Evolutionary conservation across 2,113 vertebrate species (phyloP), one percentile per base, ranked within the genome.

Genomic region (Rhinoderma darwinii): DNA sequence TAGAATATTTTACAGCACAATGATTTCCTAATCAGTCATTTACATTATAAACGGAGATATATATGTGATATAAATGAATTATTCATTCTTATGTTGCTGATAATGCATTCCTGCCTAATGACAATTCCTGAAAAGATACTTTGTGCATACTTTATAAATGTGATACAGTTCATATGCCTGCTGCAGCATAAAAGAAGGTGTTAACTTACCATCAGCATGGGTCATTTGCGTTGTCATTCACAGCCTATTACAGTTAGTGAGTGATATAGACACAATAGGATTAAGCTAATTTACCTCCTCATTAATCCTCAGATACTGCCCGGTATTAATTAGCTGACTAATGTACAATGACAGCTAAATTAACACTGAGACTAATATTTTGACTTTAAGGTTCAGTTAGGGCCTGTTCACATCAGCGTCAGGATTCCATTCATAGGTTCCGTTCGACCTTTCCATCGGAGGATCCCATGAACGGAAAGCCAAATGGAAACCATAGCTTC

Each of bases 201-300:
- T 41, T 70, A 83, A 66, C 44, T 83, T 70, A 50, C 50, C 41
- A 83, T 20, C 18, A 32, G 47, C 27, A 32, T 47, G 61, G 18
- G 70, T 61, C n/a, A 47, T 83, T 83, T 83, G 5, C 70, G 14
- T 83, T 44, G 14, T 47, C 17, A 22, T 68, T 68, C 39, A 68
- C 61, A 82, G 59, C 25, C 79, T 82, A 61, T 82, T 41, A 82
- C 41, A 82, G 25, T 15, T 35, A 39, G 54, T 82, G 43, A 63
- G 56, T 43, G 63, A 63, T 43, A 9, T 61, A 82, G 37, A 41
- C 35, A 63, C 79, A 82, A 43, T 27, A 82, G 54, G 76, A 82
- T 63, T 41, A 82, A 11, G 12, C 20, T 82, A 25, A 63, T 82
- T 59, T 63, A 43, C 51, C 39, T 51, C 56, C 56, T 82, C 54